Percentiles rank a stretch among this genome's conserved stretches.
Evolutionary conservation across 53 echinoderm and acorn worm species (phyloP).

Genomic region (Hippasteria phrygiana): DNA sequence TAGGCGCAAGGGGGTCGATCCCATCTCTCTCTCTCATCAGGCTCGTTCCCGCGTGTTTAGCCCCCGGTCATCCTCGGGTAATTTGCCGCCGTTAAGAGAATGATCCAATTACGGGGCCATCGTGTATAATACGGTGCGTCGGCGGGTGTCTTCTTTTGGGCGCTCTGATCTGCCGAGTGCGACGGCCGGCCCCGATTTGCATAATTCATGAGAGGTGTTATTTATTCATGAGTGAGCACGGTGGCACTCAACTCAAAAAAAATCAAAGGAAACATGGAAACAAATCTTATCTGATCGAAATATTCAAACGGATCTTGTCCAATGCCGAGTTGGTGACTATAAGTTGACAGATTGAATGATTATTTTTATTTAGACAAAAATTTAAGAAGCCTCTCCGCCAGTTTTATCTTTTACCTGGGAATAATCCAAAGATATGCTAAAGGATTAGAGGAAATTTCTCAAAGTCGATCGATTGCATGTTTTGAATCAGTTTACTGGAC

Average conservation of each 20-base stretch:
- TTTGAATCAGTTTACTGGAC: no score
- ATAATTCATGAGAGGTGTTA: constrained; percentile 52
- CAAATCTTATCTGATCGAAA: background rate
- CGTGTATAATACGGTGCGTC: background rate
- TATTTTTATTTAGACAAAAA: no score
- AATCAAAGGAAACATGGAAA: no score
- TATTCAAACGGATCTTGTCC: background rate
- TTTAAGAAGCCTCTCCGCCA: no score
- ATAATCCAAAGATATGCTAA: no score
- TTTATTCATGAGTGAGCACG: constrained; percentile 47
- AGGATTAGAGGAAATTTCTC: no score
- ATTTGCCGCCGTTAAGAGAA: background rate
- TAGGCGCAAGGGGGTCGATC: background rate
- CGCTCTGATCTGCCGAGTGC: background rate
- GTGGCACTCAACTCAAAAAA: background rate
- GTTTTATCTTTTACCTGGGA: no score
- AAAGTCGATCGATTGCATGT: no score
- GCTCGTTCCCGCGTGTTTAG: background rate
- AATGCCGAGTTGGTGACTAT: no score
- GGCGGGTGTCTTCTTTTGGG: background rate
- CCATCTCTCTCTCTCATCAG: background rate
- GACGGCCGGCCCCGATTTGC: background rate
- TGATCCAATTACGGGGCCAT: background rate
- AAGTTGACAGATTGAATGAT: no score
- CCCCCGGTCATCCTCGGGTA: background rate